These are phyloP conservation scores for Trematocara caparti DNA, from an alignment of 2,797 vertebrate species.

Conservation along the genomic window DNA sequence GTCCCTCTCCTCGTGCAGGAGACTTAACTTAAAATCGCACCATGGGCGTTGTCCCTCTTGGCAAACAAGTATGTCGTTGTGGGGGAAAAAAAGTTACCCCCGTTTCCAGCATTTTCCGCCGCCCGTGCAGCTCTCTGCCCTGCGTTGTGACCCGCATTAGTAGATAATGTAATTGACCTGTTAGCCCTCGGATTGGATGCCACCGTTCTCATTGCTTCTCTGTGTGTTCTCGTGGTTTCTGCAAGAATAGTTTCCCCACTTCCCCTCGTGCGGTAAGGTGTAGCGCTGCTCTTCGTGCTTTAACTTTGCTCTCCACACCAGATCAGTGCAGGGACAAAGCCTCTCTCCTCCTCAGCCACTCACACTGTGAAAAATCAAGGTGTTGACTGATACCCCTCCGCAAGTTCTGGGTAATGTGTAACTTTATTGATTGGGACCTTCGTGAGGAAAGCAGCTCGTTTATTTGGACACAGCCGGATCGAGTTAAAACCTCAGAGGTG, in stretches of 20 bases:
- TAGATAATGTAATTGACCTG: constrained; percentile 20
- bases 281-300: neutral
- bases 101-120: neutral
- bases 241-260: neutral
- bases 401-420: neutral
- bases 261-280: neutral
- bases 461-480: constrained; percentile 19
- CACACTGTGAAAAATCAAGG: neutral
- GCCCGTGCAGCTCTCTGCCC: neutral
- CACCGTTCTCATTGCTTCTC: neutral
- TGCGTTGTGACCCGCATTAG: constrained; percentile 31
- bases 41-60: constrained; percentile 64
- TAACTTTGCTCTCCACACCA: neutral
- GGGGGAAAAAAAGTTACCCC: neutral
- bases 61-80: constrained; percentile 43
- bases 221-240: neutral
- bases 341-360: neutral
- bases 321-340: neutral
- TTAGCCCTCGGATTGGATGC: neutral
- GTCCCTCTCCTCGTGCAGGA: neutral
- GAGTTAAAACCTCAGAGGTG: constrained; percentile 42
- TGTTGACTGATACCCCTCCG: neutral
- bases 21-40: neutral
- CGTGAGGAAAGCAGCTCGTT: constrained; percentile 11
- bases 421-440: neutral